Conservation (phyloP, 1,140 invertebrate genomes). For the Physella acuta region DNA sequence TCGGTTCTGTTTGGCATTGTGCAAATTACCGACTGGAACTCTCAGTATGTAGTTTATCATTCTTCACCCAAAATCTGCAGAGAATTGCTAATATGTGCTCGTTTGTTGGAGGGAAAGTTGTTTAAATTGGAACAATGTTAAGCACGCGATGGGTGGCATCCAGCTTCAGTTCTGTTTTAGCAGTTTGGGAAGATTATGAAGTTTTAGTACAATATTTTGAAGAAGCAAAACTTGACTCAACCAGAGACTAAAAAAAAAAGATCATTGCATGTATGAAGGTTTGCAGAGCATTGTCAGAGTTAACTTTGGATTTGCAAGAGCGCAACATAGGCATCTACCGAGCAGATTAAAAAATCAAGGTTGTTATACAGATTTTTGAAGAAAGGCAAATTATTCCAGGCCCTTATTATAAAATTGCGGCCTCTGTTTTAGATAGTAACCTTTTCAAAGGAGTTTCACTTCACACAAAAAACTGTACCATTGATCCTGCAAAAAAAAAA, state of each 20-base stretch:
- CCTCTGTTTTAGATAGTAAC: too few relatives aligned
- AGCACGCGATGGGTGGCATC: background rate
- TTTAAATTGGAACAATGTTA: background rate
- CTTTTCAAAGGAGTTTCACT: too few relatives aligned
- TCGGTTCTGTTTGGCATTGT: background rate
- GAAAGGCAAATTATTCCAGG: too few relatives aligned
- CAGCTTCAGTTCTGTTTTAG: background rate
- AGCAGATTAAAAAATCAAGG: too few relatives aligned
- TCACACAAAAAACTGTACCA: too few relatives aligned
- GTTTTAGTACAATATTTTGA: background rate
- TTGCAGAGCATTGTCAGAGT: background rate
- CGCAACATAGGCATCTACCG: too few relatives aligned
- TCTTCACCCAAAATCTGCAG: background rate
- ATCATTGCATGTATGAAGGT: background rate
- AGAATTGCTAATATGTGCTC: background rate
- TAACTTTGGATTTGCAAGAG: too few relatives aligned
- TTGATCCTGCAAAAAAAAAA: too few relatives aligned
- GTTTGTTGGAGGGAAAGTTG: background rate
- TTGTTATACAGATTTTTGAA: too few relatives aligned
- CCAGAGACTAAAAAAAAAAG: background rate
- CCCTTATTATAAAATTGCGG: too few relatives aligned
- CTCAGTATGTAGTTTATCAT: background rate
- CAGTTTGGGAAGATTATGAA: background rate
- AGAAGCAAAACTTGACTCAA: constrained; percentile 1
- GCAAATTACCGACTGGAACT: background rate